These are phyloP conservation scores for Xestia ashworthii DNA, from an alignment of 2,888 invertebrate genomes.

Conservation along the genomic window DNA sequence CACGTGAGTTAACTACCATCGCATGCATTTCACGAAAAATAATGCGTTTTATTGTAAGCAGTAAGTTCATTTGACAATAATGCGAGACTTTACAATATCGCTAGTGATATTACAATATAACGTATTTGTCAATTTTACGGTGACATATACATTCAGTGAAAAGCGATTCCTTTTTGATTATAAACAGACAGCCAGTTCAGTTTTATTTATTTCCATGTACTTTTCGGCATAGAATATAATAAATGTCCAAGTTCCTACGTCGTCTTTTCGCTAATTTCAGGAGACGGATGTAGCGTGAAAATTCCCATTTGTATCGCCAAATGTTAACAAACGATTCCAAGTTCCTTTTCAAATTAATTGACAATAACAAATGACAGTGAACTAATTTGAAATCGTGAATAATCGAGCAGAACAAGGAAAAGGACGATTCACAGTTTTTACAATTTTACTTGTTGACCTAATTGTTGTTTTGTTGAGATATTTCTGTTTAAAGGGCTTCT, in stretches of 20 bases:
- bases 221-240: not conserved
- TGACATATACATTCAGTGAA: too few relatives aligned
- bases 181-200: too few relatives aligned
- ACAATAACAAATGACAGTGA: constrained; percentile 30
- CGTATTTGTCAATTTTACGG: too few relatives aligned
- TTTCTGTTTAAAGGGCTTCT: not conserved
- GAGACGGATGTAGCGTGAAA: constrained; percentile 29
- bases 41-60: too few relatives aligned
- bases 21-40: too few relatives aligned
- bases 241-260: not conserved
- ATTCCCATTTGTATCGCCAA: constrained; percentile 19
- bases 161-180: too few relatives aligned
- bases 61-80: too few relatives aligned
- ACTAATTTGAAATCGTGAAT: constrained; percentile 31
- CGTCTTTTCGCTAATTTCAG: not conserved
- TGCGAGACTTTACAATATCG: too few relatives aligned
- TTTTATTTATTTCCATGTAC: too few relatives aligned
- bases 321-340: constrained; percentile 32
- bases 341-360: constrained; percentile 26
- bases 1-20: too few relatives aligned
- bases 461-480: not conserved
- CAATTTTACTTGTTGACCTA: not conserved
- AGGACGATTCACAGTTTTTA: not conserved
- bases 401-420: constrained; percentile 11
- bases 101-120: too few relatives aligned